These are phyloP conservation scores for Nephrocerus scutellatus DNA, from an alignment of 2,888 invertebrate species.

Conservation along the genomic window DNA sequence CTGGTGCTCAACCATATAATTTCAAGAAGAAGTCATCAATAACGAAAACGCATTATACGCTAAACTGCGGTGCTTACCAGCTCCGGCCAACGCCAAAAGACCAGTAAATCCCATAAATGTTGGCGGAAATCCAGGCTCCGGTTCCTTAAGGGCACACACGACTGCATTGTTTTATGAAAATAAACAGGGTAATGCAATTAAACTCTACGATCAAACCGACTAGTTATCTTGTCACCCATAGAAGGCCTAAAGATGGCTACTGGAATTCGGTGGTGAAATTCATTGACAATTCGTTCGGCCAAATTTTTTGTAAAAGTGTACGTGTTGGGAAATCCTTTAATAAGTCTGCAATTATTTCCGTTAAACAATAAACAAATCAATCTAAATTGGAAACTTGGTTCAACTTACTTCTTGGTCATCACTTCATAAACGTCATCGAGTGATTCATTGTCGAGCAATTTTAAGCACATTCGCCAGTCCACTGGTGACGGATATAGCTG, in stretches of 20 bases:
- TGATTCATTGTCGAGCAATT: constrained; percentile 27
- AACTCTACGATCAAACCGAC: not conserved
- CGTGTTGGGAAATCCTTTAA: constrained; percentile 64
- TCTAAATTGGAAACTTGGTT: not conserved
- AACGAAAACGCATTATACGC: no score
- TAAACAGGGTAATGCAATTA: not conserved
- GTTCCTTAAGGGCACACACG: constrained; percentile 29
- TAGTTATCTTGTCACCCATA: constrained; percentile 56
- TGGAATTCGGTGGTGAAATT: constrained; percentile 61
- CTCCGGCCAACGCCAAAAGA: constrained; percentile 29
- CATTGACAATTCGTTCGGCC: constrained; percentile 71
- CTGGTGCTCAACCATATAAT: no score
- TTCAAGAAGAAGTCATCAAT: no score
- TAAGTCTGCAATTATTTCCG: constrained; percentile 24
- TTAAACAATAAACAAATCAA: not conserved
- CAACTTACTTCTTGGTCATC: constrained; percentile 36
- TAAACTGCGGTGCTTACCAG: no score
- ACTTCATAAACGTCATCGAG: constrained; percentile 24
- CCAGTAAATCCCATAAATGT: constrained; percentile 35
- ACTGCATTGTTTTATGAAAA: no score
- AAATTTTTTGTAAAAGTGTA: constrained; percentile 86
- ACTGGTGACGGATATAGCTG: constrained; percentile 34
- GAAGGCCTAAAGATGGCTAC: constrained; percentile 77
- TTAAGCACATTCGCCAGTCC: constrained; percentile 35
- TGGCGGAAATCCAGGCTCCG: constrained; percentile 33